Evolutionary conservation across 35 echinoderm and acorn worm genomes (phyloP), one percentile per base, ranked within the genome.

Genomic region (Lytechinus variegatus): DNA sequence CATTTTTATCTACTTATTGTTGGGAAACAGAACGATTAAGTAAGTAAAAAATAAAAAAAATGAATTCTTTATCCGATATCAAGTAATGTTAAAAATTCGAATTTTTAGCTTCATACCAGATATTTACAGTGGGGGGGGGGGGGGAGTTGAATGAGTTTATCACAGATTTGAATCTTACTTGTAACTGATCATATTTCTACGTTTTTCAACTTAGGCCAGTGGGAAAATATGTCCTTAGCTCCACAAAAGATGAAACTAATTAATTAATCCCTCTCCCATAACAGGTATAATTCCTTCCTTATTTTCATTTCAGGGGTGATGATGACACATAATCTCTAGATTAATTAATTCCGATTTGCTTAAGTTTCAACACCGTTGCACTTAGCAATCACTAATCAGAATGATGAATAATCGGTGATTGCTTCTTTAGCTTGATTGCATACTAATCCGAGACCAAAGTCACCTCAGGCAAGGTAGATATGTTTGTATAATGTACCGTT

Each of bases 401-500:
- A 79, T 19, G 66, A 79, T 71, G 16, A 71, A 71, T 79, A 24
- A 79, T n/a, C 66, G 19, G 19, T 4, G 66, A 79, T 79, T 79
- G 3, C 61, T 79, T 24, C 21, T 79, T 7, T 24, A 79, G 66
- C 66, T 79, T 79, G 66, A 79, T 79, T 79, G n/a, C 19, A 79
- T 79, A 0, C 66, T 79, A 24, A 79, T 79, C 66, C 66, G 1
- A 19, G 66, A 79, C 66, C 21, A 24, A 79, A 79, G 21, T n/a
- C 66, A 79, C 66, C 21, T 24, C 66, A 79, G n/a, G 66, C 66
- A 79, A 79, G 66, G 19, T 16, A 24, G 21, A 79, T 24, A 79
- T 79, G 66, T 79, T 79, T 79, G 66, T 79, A 79, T 79, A 5
- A 79, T 79, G 66, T 79, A 79, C 66, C 66, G n/a, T 79, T 79